These are phyloP conservation scores for Epicampocera succincta DNA, from an alignment of 2,888 invertebrate species.

Conservation along the genomic window DNA sequence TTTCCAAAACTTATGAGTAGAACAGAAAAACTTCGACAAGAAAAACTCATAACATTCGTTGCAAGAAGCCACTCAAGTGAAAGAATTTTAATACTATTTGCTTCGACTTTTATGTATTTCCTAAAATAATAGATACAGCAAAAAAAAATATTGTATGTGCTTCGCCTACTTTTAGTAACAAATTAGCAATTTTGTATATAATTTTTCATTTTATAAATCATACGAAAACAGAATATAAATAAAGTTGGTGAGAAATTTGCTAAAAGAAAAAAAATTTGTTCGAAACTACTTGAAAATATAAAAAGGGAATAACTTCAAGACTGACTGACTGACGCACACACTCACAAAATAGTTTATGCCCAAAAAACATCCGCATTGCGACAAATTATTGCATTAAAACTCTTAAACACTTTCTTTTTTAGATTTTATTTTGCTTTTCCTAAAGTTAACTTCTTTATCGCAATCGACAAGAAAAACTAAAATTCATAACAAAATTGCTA, in stretches of 20 bases:
- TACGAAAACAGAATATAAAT: slow-evolving; percentile 55
- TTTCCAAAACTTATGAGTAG: too few species aligned
- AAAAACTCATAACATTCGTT: too few species aligned
- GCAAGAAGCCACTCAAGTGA: too few species aligned
- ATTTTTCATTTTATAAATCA: slow-evolving; percentile 61
- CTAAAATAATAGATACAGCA: background rate
- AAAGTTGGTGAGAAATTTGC: slow-evolving; percentile 20
- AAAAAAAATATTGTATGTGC: background rate
- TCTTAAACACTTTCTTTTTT: slow-evolving; percentile 52
- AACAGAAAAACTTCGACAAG: too few species aligned
- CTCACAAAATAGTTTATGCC: slow-evolving; percentile 42
- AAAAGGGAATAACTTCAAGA: slow-evolving; percentile 25
- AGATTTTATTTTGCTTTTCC: slow-evolving; percentile 59
- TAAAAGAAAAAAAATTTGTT: slow-evolving; percentile 15
- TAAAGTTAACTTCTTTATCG: slow-evolving; percentile 51
- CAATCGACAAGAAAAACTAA: slow-evolving; percentile 27
- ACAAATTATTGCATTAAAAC: slow-evolving; percentile 73
- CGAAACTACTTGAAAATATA: slow-evolving; percentile 50
- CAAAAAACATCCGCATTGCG: slow-evolving; percentile 73
- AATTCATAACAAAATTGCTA: slow-evolving; percentile 25
- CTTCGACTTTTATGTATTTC: background rate
- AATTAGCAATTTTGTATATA: slow-evolving; percentile 57
- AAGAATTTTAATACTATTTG: background rate
- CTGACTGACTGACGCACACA: slow-evolving; percentile 25
- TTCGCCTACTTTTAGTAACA: slow-evolving; percentile 28